Percentiles rank a stretch among this genome's conserved stretches.
phyloP scores from a whole-genome alignment of 2,888 invertebrate species.

The Tetheella fluctuosa region DNA sequence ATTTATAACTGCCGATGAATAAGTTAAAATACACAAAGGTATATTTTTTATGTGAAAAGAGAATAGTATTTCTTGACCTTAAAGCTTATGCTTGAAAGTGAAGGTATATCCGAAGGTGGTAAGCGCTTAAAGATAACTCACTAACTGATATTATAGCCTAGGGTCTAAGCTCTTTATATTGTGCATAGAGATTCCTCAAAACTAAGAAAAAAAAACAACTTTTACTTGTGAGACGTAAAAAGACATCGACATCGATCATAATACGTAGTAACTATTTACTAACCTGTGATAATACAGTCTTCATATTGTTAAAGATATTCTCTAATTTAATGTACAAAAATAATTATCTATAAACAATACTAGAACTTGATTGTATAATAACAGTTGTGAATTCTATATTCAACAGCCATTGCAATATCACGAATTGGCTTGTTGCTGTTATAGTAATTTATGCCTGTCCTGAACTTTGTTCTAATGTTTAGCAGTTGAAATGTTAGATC shows the following conservation, averaged over 20 bases:
- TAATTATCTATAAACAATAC: not conserved
- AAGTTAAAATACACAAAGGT: not conserved
- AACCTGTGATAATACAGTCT: not conserved
- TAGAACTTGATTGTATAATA: not conserved
- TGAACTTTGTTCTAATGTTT: constrained; percentile 65
- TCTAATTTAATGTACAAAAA: not conserved
- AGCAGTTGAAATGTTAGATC: constrained; percentile 56
- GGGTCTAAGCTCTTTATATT: too few relatives aligned
- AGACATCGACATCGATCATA: not conserved
- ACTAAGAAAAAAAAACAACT: too few relatives aligned
- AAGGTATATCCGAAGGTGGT: too few relatives aligned
- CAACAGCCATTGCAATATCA: not conserved
- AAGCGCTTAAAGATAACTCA: too few relatives aligned
- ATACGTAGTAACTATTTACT: too few relatives aligned
- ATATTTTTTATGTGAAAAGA: too few relatives aligned
- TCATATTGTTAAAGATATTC: not conserved
- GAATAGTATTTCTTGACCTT: too few relatives aligned
- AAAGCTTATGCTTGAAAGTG: too few relatives aligned
- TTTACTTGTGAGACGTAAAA: not conserved
- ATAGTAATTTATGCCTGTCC: constrained; percentile 52
- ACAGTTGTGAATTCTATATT: not conserved
- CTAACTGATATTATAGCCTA: too few relatives aligned
- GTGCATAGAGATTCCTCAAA: too few relatives aligned
- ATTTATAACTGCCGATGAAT: not conserved
- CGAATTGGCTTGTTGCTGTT: not conserved